phyloP scores from a whole-genome alignment of 2,888 invertebrate genomes.

The Campoletis raptor region DNA sequence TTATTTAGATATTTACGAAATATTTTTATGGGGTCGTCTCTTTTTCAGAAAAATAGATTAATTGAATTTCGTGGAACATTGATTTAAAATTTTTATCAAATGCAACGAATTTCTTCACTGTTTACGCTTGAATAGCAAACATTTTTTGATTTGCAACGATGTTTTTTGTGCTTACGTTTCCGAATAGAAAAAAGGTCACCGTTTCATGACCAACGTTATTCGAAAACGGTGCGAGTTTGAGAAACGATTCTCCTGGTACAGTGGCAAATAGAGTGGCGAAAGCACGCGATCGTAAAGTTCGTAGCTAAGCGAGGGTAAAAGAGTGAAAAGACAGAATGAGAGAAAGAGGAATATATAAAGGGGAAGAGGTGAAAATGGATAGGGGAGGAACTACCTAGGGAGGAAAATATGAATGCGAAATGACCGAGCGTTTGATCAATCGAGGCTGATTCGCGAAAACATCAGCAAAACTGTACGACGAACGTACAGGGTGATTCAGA shows the following conservation, averaged over 20 bases:
- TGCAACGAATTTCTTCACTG: not conserved
- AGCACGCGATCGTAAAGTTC: conserved; percentile 63
- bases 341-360: not conserved
- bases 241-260: conserved; percentile 54
- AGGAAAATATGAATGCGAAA: conserved; percentile 68
- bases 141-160: not conserved
- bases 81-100: not conserved
- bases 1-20: too few species aligned
- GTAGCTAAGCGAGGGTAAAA: conserved; percentile 35
- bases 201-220: conserved; percentile 10
- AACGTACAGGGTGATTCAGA: not conserved
- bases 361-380: conserved; percentile 6
- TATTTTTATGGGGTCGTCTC: not conserved
- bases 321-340: conserved; percentile 8
- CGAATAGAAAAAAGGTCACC: not conserved
- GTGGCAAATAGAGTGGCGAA: conserved; percentile 43
- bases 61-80: not conserved
- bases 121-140: not conserved
- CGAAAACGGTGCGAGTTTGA: conserved; percentile 36
- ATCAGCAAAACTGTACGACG: conserved; percentile 16
- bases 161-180: not conserved
- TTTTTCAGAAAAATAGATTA: not conserved
- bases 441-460: conserved; percentile 55
- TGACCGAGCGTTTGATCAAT: conserved; percentile 63
- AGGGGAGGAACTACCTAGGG: conserved; percentile 7